phyloP scores from a whole-genome alignment of 2,888 invertebrate species.

The Ophioninae sp. region DNA sequence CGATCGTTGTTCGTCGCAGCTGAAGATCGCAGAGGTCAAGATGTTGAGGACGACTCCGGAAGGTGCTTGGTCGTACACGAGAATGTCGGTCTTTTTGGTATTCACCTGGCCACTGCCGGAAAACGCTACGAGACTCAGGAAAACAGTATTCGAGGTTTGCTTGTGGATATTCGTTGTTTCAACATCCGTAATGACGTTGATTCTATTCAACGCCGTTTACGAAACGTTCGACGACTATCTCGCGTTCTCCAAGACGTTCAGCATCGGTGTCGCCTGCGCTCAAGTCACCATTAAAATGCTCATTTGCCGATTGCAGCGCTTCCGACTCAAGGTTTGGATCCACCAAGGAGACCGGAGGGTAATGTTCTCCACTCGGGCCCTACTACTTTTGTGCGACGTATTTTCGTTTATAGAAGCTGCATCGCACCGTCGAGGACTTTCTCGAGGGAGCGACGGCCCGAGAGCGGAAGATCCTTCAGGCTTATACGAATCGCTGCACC shows the following conservation, averaged over 20 bases:
- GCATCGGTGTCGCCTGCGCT: conserved; percentile 66
- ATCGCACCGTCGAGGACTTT: conserved; percentile 51
- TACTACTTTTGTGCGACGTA: too few relatives aligned
- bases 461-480: conserved; percentile 61
- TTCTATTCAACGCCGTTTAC: conserved; percentile 65
- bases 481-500: conserved; percentile 62
- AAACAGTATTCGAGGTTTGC: conserved; percentile 61
- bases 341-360: not conserved
- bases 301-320: conserved; percentile 52
- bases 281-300: conserved; percentile 64
- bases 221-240: conserved; percentile 63
- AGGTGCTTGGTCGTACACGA: conserved; percentile 56
- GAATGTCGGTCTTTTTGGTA: conserved; percentile 48
- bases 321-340: conserved; percentile 46
- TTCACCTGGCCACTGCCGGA: conserved; percentile 68
- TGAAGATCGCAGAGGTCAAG: not conserved
- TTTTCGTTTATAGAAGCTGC: conserved; percentile 44
- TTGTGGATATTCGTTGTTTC: conserved; percentile 66
- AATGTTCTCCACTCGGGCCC: too few relatives aligned
- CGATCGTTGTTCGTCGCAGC: not conserved
- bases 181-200: conserved; percentile 58
- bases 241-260: conserved; percentile 67
- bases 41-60: conserved; percentile 49
- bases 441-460: conserved; percentile 35
- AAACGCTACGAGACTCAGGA: conserved; percentile 44